Conservation (phyloP, 2,797 vertebrate genomes). For the Poeciliopsis paucimaculata region DNA sequence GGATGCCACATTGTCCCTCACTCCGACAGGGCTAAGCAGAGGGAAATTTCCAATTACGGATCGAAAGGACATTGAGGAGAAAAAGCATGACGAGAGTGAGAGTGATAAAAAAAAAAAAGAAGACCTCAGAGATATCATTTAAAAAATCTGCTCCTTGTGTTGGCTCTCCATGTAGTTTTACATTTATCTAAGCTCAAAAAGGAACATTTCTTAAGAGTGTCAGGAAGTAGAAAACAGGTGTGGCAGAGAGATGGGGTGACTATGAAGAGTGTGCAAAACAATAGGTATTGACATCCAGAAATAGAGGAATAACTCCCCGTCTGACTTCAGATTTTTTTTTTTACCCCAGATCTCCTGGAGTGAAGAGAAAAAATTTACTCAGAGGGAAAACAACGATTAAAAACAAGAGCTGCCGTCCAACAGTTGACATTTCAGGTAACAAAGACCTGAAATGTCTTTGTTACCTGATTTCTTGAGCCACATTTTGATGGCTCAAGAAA, state of each 20-base stretch:
- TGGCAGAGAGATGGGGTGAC: conserved; percentile 27
- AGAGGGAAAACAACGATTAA: conserved; percentile 42
- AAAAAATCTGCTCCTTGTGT: conserved; percentile 56
- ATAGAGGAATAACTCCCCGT: conserved; percentile 38
- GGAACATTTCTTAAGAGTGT: conserved; percentile 64
- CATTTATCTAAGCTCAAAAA: conserved; percentile 58
- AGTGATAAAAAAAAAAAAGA: conserved; percentile 44
- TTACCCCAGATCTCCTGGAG: conserved; percentile 42
- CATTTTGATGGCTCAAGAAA: too few species aligned
- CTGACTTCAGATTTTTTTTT: conserved; percentile 33
- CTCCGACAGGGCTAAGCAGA: conserved; percentile 73
- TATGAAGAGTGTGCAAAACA: conserved; percentile 31
- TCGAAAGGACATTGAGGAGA: conserved; percentile 73
- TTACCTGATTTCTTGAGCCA: too few species aligned
- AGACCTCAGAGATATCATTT: conserved; percentile 43
- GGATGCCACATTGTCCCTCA: conserved; percentile 75
- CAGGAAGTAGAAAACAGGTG: conserved; percentile 18
- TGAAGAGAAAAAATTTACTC: conserved; percentile 59
- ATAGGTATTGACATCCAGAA: conserved; percentile 49
- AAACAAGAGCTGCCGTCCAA: conserved; percentile 24
- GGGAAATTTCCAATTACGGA: conserved; percentile 81
- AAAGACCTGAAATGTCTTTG: too few species aligned
- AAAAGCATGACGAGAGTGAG: conserved; percentile 51
- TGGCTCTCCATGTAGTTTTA: conserved; percentile 45
- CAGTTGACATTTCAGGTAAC: conserved; percentile 37